These are phyloP conservation scores for Parascotia fuliginaria DNA, from an alignment of 2,888 invertebrate genomes.

Conservation along the genomic window DNA sequence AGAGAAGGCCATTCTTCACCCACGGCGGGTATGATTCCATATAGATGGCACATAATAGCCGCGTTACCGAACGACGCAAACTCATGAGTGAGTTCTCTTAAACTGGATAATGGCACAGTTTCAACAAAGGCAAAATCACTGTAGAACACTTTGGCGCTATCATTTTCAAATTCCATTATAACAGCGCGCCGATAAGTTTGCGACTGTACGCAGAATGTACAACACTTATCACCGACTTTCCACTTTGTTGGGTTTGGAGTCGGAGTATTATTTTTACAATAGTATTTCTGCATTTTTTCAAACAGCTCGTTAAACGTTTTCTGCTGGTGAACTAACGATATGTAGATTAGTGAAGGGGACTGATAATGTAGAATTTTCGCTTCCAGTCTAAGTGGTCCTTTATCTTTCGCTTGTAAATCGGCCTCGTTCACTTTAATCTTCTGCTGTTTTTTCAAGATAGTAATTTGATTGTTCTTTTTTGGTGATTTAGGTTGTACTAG, in stretches of 20 bases:
- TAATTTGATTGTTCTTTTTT: conserved; percentile 42
- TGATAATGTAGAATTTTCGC: conserved; percentile 79
- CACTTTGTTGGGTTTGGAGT: conserved; percentile 71
- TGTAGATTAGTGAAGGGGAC: conserved; percentile 87
- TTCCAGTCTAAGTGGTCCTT: conserved; percentile 78
- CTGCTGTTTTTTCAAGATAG: conserved; percentile 49
- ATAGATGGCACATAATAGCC: conserved; percentile 88
- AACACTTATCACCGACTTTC: conserved; percentile 82
- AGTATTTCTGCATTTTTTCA: conserved; percentile 84
- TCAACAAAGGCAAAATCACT: conserved; percentile 88
- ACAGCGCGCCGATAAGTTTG: conserved; percentile 88
- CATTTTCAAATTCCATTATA: conserved; percentile 65
- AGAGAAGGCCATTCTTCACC: conserved; percentile 87
- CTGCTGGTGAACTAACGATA: conserved; percentile 80
- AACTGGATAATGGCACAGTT: conserved; percentile 66
- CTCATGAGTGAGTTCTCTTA: conserved; percentile 81
- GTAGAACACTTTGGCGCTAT: conserved; percentile 85
- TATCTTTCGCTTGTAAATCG: conserved; percentile 71
- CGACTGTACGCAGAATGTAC: conserved; percentile 71
- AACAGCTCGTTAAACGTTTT: conserved; percentile 77
- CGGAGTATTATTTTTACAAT: conserved; percentile 56
- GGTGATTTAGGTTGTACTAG: conserved; percentile 40
- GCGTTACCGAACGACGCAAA: conserved; percentile 84
- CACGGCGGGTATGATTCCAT: conserved; percentile 89
- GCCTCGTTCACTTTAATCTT: conserved; percentile 41